Evolutionary conservation across 2,888 invertebrate genomes (phyloP), one percentile per base, ranked within the genome.

Genomic region (Drosophila fungiperda): DNA sequence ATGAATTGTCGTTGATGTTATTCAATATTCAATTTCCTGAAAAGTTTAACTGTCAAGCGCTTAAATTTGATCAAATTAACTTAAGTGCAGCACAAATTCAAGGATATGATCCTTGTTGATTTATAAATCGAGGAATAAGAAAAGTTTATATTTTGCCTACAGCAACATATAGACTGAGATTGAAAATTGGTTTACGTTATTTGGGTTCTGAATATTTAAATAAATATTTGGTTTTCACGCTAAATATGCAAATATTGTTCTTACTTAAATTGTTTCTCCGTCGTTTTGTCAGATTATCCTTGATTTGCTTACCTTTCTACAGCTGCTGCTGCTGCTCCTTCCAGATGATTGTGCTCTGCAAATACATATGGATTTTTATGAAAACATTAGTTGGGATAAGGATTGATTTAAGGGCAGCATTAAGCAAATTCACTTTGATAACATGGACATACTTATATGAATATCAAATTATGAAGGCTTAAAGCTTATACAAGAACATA

Each of bases 391-490:
- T 68, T 8, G 17, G 57, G 23, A 57, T 45, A 55, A 58, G 48
- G 53, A 64, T 73, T 63, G 83, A 83, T 71, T 80, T 80, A 78
- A 85, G 71, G 83, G 67, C 72, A 62, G 50, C 81, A 80, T 71
- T 78, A 86, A 75, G 69, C 55, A 67, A 71, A 88, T 61, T 75
- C 66, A 58, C 67, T 76, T 72, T 76, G 81, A 83, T 76, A 70
- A 68, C 76, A 61, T 53, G 58, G 53, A 72, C 76, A 75, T 60
- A 76, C 73, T 73, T 64, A 71, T 73, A 81, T 88, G 78, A 86
- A 85, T 85, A 85, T 83, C 84, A 88, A 83, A 81, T 86, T 78
- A 78, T 81, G 74, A 65, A 58, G 69, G 76, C 89, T 78, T 83
- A 86, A 75, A 83, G 81, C 89, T 83, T 66, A 78, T 7, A 17